Evolutionary conservation across 2,113 vertebrate species (phyloP), one percentile per base, ranked within the genome.

Genomic region (Scopus umbretta): DNA sequence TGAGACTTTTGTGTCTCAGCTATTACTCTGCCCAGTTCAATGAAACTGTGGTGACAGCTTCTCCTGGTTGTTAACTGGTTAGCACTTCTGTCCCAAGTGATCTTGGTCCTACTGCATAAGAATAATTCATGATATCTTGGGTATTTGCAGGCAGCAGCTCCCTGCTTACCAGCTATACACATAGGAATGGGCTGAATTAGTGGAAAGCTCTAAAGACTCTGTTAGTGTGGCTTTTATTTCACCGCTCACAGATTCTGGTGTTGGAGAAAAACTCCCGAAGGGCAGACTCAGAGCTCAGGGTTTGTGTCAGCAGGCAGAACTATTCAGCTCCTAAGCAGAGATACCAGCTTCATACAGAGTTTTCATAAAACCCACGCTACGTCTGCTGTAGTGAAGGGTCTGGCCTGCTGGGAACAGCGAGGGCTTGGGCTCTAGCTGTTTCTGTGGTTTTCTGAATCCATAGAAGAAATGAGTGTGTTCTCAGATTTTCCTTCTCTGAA

Each of bases 401-500:
- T 42, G 87, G 56, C 62, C 79, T 75, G 50, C 47, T 70, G 49
- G 86, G 76, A 92, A 55, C 45, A 84, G 86, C 7, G 1, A 92
- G 74, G 36, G 66, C 73, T 65, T 38, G 25, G 67, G 63, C 55
- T 86, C 12, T 47, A 71, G 78, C 88, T 95, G 32, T 91, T 90
- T 47, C 91, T 94, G 94, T 7, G 71, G 86, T 79, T 95, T 92
- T 87, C 65, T 91, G 80, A 87, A 91, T 83, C 66, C 91, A 73
- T 74, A 92, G 94, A 90, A 96, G 84, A 95, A 94, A 89, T 71
- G 21, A 92, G 79, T 70, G 40, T 86, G 95, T 88, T 93, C 92
- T 94, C 91, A 92, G 61, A 86, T 85, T 94, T 95, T 91, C 63
- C 91, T 87, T 85, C 94, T 89, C 86, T 94, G 84, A 88, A 91